These are phyloP conservation scores for Macrophya annulata DNA, from an alignment of 2,888 invertebrate species.

Conservation along the genomic window DNA sequence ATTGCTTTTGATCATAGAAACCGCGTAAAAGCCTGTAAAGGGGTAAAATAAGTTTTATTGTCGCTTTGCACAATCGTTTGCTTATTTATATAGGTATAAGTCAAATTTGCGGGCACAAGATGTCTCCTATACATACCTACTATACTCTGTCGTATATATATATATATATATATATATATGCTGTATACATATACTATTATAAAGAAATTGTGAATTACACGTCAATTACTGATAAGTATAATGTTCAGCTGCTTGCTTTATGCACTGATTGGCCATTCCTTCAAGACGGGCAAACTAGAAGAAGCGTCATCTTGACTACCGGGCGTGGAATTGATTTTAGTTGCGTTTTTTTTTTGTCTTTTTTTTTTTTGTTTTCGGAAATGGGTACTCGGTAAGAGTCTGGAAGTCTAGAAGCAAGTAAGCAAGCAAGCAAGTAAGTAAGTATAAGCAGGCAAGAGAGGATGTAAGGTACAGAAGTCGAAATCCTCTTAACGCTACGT, in stretches of 20 bases:
- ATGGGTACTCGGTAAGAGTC: neutral
- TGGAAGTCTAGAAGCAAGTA: neutral
- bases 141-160: neutral
- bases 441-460: neutral
- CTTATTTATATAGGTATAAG: neutral
- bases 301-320: neutral
- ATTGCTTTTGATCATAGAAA: neutral
- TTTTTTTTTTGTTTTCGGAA: neutral
- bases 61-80: neutral
- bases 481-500: slow-evolving; percentile 16
- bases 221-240: slow-evolving; percentile 14
- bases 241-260: neutral
- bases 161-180: neutral
- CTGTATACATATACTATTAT: neutral
- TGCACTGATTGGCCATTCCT: slow-evolving; percentile 16
- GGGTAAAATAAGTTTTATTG: neutral
- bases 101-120: neutral
- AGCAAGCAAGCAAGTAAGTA: too few species aligned
- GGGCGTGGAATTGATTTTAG: neutral
- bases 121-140: neutral
- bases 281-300: slow-evolving; percentile 27
- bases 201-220: slow-evolving; percentile 27
- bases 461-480: neutral
- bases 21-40: neutral
- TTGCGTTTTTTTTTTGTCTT: neutral